phyloP scores from a whole-genome alignment of 2,797 vertebrate species.

The Acanthornis magna region DNA sequence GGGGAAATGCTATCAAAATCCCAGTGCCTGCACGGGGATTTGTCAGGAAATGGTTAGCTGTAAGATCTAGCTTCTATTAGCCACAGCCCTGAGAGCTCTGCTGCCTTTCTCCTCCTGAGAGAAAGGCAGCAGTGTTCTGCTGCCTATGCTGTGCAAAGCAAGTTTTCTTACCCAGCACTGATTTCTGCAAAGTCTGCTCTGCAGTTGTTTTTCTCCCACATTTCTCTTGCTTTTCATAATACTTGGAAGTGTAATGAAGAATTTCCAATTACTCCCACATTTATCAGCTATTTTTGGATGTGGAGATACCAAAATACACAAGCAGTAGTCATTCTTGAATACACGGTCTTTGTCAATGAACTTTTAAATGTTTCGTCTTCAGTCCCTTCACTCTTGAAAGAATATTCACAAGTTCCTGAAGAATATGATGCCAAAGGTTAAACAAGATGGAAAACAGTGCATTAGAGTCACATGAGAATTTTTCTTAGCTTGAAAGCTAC shows the following conservation, averaged over 20 bases:
- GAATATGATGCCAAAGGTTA: constrained; percentile 68
- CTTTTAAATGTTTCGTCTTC: constrained; percentile 59
- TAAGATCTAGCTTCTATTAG: neutral
- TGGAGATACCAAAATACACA: constrained; percentile 49
- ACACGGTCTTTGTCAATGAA: constrained; percentile 44
- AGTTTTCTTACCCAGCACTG: neutral
- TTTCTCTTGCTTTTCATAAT: constrained; percentile 16
- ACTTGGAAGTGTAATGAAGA: constrained; percentile 3
- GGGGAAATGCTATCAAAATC: constrained; percentile 10
- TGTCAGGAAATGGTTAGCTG: neutral
- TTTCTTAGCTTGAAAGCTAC: constrained; percentile 66
- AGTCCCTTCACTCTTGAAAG: constrained; percentile 55
- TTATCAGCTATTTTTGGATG: constrained; percentile 59
- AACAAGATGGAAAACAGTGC: constrained; percentile 60
- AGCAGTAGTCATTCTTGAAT: constrained; percentile 48
- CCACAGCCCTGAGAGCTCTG: neutral
- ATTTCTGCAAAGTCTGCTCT: neutral
- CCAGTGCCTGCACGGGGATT: neutral
- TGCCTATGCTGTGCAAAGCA: neutral
- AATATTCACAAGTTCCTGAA: constrained; percentile 56
- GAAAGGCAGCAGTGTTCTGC: neutral
- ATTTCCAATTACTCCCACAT: neutral
- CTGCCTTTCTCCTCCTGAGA: neutral
- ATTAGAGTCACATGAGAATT: constrained; percentile 55
- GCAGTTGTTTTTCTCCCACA: neutral